These are phyloP conservation scores for human (Homo sapiens) DNA, from an alignment of 2,113 vertebrate species.

Conservation along the genomic window GRCh38 chr17:60909501-60910000, in stretches of 20 bases:
- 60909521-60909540: neutral
- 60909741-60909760: slow-evolving; percentile 5
- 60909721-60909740: neutral
- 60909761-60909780: neutral
- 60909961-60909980: neutral
- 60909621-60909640: neutral
- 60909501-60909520: neutral
- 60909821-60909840: slow-evolving; percentile 36
- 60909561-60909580: neutral
- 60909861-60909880: slow-evolving; percentile 6
- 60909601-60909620: neutral
- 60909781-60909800: neutral
- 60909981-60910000: neutral
- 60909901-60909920: neutral
- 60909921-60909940: slow-evolving; percentile 5
- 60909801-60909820: slow-evolving; percentile 9
- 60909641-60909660: neutral
- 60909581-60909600: neutral
- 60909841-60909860: neutral
- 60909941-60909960: neutral
- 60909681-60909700: neutral
- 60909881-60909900: neutral
- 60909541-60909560: neutral
- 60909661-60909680: too few relatives aligned
- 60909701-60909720: neutral